These are phyloP conservation scores for Aporophyla nigra DNA, from an alignment of 2,888 invertebrate genomes.

Conservation along the genomic window DNA sequence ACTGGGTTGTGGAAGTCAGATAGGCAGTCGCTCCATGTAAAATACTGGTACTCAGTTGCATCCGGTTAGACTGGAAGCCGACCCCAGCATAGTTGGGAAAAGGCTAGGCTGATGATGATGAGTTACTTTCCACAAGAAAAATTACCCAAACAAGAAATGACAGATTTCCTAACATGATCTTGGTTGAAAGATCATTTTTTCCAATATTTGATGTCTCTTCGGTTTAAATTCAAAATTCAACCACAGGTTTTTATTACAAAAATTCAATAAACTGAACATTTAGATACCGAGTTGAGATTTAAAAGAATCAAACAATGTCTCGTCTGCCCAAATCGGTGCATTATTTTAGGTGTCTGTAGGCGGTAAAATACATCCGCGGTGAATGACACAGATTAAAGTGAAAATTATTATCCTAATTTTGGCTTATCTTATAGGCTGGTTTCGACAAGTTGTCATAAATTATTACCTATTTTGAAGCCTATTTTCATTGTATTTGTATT, in stretches of 20 bases:
- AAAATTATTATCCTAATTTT: conserved; percentile 46
- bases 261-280: background rate
- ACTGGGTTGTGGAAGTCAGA: too few relatives aligned
- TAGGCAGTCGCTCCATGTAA: too few relatives aligned
- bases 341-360: conserved; percentile 37
- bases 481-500: conserved; percentile 22
- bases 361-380: conserved; percentile 43
- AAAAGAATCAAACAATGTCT: conserved; percentile 34
- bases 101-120: too few relatives aligned
- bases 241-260: background rate
- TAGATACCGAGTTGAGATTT: background rate
- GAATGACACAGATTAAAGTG: conserved; percentile 25
- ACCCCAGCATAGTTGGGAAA: too few relatives aligned
- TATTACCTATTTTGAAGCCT: conserved; percentile 18
- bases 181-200: background rate
- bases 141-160: background rate
- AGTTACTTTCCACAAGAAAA: background rate
- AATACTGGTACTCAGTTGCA: too few relatives aligned
- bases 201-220: background rate
- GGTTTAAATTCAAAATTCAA: background rate
- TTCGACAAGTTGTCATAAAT: conserved; percentile 27
- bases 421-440: conserved; percentile 20
- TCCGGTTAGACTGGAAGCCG: too few relatives aligned
- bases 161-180: background rate
- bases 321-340: conserved; percentile 42